Conservation (phyloP, 2,888 invertebrate species). For the Lutraria lutraria region DNA sequence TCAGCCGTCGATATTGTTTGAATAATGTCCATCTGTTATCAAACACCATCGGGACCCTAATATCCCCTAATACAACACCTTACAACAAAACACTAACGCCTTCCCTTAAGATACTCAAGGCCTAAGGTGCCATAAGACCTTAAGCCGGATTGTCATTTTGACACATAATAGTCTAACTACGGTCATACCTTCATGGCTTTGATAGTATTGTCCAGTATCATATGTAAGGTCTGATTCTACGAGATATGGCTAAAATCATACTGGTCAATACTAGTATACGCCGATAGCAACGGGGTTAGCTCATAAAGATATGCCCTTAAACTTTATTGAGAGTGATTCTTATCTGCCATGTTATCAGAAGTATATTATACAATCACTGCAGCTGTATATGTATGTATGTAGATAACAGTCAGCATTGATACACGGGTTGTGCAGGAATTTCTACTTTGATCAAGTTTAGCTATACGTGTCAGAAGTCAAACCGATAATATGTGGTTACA, state of each 20-base stretch:
- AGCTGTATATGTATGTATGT: background rate
- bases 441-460: slow-evolving; percentile 7
- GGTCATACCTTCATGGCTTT: slow-evolving; percentile 5
- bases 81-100: background rate
- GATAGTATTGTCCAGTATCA: slow-evolving; percentile 44
- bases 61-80: slow-evolving; percentile 9
- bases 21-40: slow-evolving; percentile 1
- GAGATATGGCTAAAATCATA: background rate
- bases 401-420: background rate
- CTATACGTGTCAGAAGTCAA: slow-evolving; percentile 30
- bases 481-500: slow-evolving; percentile 9
- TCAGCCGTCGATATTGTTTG: background rate
- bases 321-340: background rate
- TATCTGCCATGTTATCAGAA: slow-evolving; percentile 24
- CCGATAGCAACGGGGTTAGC: background rate
- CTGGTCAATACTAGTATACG: background rate
- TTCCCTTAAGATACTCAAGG: background rate
- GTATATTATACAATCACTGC: slow-evolving; percentile 19
- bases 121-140: background rate
- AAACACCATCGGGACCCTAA: slow-evolving; percentile 5
- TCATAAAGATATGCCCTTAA: slow-evolving; percentile 23
- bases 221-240: background rate
- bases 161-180: background rate
- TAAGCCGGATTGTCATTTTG: slow-evolving; percentile 25
- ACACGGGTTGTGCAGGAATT: slow-evolving; percentile 24